Conservation (phyloP, 2,888 invertebrate species). For the Archips xylosteana region DNA sequence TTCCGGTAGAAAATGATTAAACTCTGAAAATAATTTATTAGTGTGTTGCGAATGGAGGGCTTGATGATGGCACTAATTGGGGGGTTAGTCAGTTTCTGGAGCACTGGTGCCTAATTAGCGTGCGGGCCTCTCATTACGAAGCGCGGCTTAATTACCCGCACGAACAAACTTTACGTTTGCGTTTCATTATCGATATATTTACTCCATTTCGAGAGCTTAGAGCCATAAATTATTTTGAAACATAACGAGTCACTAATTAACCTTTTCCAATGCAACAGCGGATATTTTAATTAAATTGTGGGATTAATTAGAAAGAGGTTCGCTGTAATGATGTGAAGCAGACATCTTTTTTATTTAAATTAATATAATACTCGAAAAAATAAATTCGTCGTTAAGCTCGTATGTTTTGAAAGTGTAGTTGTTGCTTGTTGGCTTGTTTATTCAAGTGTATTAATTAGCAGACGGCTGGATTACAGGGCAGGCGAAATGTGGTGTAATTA, state of each 20-base stretch:
- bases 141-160: conserved; percentile 71
- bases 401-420: neutral
- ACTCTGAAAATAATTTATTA: conserved; percentile 50
- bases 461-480: conserved; percentile 60
- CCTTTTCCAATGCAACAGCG: conserved; percentile 6
- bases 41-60: conserved; percentile 49
- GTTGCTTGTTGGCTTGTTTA: conserved; percentile 54
- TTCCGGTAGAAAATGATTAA: conserved; percentile 20
- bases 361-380: neutral
- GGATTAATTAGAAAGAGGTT: neutral
- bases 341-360: neutral
- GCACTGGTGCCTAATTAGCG: conserved; percentile 72
- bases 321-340: neutral
- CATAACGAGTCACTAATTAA: conserved; percentile 15
- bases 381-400: neutral
- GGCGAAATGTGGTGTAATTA: conserved; percentile 57
- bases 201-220: conserved; percentile 6
- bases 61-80: conserved; percentile 69
- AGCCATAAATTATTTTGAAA: conserved; percentile 30
- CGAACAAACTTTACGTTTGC: conserved; percentile 59
- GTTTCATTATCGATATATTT: conserved; percentile 29
- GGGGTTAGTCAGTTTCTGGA: conserved; percentile 72
- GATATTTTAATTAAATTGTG: conserved; percentile 1
- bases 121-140: conserved; percentile 69
- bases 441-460: conserved; percentile 52